A percentile compares a stretch with the other conserved stretches of the same genome.
These are phyloP conservation scores for Acronicta psi DNA, from an alignment of 2,888 invertebrate genomes.

Conservation along the genomic window DNA sequence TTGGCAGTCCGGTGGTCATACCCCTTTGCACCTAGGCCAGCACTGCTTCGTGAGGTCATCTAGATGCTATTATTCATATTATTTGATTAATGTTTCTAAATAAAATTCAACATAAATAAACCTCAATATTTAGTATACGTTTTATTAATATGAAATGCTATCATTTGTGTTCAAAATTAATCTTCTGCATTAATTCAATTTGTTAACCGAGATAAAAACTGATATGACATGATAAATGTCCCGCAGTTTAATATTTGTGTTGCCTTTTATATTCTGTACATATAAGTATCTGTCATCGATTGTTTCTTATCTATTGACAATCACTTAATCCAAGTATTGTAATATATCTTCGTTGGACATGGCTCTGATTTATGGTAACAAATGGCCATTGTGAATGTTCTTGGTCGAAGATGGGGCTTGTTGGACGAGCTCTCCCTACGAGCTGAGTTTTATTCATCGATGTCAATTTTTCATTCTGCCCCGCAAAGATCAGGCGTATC, in stretches of 20 bases:
- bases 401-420: conserved; percentile 26
- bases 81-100: conserved; percentile 15
- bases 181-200: conserved; percentile 14
- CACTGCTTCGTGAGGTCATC: conserved; percentile 4
- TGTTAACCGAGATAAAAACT: conserved; percentile 13
- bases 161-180: conserved; percentile 17
- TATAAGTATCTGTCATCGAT: conserved; percentile 45
- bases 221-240: conserved; percentile 32
- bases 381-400: conserved; percentile 38
- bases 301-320: conserved; percentile 44
- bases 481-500: conserved; percentile 56
- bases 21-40: too few species aligned
- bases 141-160: conserved; percentile 19
- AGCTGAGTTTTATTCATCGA: conserved; percentile 65
- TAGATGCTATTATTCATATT: conserved; percentile 1
- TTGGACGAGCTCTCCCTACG: conserved; percentile 34
- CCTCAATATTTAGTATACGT: conserved; percentile 1
- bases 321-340: conserved; percentile 45
- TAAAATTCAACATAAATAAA: conserved; percentile 13
- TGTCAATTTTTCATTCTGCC: conserved; percentile 65
- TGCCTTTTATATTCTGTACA: conserved; percentile 29
- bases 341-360: conserved; percentile 44
- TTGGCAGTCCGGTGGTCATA: too few species aligned
- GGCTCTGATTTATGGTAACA: conserved; percentile 47
- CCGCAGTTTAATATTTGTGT: conserved; percentile 17